These are phyloP conservation scores for Tigriopus japonicus DNA, from an alignment of 1,140 invertebrate genomes.

Conservation along the genomic window DNA sequence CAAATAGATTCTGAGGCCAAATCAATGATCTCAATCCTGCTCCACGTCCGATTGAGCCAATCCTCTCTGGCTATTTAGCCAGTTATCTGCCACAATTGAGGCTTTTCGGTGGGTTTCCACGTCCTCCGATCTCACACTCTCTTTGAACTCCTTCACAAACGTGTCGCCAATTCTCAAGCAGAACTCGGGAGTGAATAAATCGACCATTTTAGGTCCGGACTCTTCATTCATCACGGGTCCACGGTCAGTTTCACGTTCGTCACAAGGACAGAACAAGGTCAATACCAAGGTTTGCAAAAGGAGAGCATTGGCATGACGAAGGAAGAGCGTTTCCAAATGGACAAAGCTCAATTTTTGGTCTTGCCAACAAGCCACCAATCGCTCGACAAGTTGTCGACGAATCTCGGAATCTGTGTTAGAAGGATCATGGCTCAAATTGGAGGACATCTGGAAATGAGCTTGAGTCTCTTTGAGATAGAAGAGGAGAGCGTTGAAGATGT, in stretches of 20 bases:
- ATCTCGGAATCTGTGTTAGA: not conserved
- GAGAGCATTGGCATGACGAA: not conserved
- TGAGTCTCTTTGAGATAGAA: not conserved
- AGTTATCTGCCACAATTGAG: too few relatives aligned
- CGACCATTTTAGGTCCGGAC: constrained; percentile 1
- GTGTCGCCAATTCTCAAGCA: constrained; percentile 4
- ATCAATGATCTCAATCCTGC: too few relatives aligned
- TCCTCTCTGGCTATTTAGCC: too few relatives aligned
- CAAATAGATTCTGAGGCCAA: too few relatives aligned
- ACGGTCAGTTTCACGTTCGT: not conserved
- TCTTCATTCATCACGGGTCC: constrained; percentile 7
- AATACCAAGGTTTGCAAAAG: constrained; percentile 3
- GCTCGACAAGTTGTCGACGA: not conserved
- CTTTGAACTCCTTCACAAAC: constrained; percentile 8
- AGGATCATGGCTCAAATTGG: not conserved
- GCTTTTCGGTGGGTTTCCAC: not conserved
- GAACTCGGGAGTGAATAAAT: constrained; percentile 9
- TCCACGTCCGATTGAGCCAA: too few relatives aligned
- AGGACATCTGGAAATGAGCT: not conserved
- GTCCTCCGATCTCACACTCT: not conserved
- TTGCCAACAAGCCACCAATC: constrained; percentile 8
- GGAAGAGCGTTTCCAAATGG: constrained; percentile 3
- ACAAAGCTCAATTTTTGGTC: constrained; percentile 13
- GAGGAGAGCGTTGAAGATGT: not conserved
- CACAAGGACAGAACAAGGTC: not conserved